Percentiles rank a stretch among this genome's conserved stretches.
Evolutionary conservation across 1,140 invertebrate genomes (phyloP).

Genomic region (Subanguina moxae): DNA sequence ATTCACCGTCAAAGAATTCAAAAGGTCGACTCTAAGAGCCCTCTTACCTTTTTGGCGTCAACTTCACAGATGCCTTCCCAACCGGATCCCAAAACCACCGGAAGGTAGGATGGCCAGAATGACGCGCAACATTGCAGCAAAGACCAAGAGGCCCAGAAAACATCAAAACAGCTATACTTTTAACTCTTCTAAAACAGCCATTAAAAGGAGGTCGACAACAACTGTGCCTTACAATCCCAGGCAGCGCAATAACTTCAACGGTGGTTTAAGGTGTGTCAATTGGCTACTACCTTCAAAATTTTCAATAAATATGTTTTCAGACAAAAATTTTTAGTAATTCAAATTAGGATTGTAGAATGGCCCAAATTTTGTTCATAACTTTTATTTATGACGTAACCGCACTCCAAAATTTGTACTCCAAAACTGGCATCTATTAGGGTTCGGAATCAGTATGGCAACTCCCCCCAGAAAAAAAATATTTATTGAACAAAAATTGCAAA

Average conservation of each 20-base stretch:
- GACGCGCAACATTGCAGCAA: constrained; percentile 5
- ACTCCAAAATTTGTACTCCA: too few species aligned
- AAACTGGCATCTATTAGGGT: too few species aligned
- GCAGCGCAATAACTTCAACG: constrained; percentile 16
- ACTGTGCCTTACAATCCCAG: not conserved
- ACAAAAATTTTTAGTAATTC: too few species aligned
- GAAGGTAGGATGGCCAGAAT: constrained; percentile 28
- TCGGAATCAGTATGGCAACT: too few species aligned
- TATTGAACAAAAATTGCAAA: too few species aligned
- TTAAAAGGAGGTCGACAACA: constrained; percentile 1
- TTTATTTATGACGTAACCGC: too few species aligned
- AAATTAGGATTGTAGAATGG: too few species aligned
- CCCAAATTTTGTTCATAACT: too few species aligned
- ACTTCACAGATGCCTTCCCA: constrained; percentile 34
- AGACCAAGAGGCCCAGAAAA: not conserved
- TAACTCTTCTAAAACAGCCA: not conserved
- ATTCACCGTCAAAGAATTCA: constrained; percentile 59
- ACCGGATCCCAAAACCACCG: constrained; percentile 39
- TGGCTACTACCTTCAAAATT: too few species aligned
- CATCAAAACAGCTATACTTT: not conserved
- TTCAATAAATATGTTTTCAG: too few species aligned
- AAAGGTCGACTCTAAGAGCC: constrained; percentile 53
- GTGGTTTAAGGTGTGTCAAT: constrained; percentile 8
- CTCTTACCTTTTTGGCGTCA: constrained; percentile 50
- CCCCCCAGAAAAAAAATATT: too few species aligned